These are phyloP conservation scores for Aurelia aurita DNA, from an alignment of 30 jellyfish, hydroid and myxozoan genomes.

Conservation along the genomic window DNA sequence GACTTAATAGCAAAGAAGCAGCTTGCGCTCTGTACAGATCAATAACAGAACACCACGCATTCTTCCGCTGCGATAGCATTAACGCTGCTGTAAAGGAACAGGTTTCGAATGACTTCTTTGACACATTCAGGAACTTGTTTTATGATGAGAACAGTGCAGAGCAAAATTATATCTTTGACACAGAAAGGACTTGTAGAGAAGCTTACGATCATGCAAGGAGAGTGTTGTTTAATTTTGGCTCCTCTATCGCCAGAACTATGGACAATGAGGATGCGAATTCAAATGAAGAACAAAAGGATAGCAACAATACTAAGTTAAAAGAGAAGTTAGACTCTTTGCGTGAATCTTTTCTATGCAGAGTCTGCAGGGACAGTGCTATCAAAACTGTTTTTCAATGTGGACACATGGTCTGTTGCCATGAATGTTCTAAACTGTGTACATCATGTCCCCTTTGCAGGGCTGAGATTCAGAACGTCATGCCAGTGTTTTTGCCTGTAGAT, in stretches of 20 bases:
- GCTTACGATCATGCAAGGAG: slow-evolving; percentile 99
- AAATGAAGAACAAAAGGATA: slow-evolving; percentile 15
- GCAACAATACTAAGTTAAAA: slow-evolving; percentile 30
- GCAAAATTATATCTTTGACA: slow-evolving; percentile 94
- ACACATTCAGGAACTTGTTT: slow-evolving; percentile 79
- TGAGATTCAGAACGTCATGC: slow-evolving; percentile 49
- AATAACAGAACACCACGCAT: slow-evolving; percentile 96
- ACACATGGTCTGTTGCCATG: slow-evolving; percentile 81
- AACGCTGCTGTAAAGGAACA: slow-evolving; percentile 94
- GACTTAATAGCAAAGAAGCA: slow-evolving; percentile 92
- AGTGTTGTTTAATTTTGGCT: slow-evolving; percentile 89
- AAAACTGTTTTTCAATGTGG: slow-evolving; percentile 96
- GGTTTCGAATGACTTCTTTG: slow-evolving; percentile 94
- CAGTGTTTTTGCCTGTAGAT: slow-evolving; percentile 79
- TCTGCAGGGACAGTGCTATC: slow-evolving; percentile 84
- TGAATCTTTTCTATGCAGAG: slow-evolving; percentile 83
- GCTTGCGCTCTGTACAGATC: slow-evolving; percentile 96
- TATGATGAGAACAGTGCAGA: slow-evolving; percentile 78
- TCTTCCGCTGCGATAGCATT: slow-evolving; percentile 95
- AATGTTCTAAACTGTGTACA: slow-evolving; percentile 64
- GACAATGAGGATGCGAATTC: slow-evolving; percentile 3
- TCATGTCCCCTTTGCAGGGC: slow-evolving; percentile 93
- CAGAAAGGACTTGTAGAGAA: slow-evolving; percentile 96
- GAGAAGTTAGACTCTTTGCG: slow-evolving; percentile 58
- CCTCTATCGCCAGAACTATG: slow-evolving; percentile 71